phyloP scores from a whole-genome alignment of 1,140 invertebrate genomes.

The Bombyx mori region ASM3026992v2 NC_085115.1:12285501-12286000 shows the following conservation, averaged over 20 bases:
- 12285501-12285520: too few relatives aligned
- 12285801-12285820: constrained; percentile 11
- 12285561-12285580: too few relatives aligned
- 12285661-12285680: constrained; percentile 37
- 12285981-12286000: constrained; percentile 1
- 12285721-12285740: constrained; percentile 26
- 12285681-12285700: constrained; percentile 17
- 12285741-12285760: constrained; percentile 11
- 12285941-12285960: constrained; percentile 24
- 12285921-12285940: constrained; percentile 17
- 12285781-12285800: constrained; percentile 26
- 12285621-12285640: constrained; percentile 72
- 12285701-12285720: constrained; percentile 9
- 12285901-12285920: constrained; percentile 18
- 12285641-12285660: constrained; percentile 60
- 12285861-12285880: constrained; percentile 13
- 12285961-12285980: neutral
- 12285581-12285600: constrained; percentile 19
- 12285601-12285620: constrained; percentile 69
- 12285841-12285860: constrained; percentile 11
- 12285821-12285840: neutral
- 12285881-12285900: constrained; percentile 15
- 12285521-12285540: too few relatives aligned
- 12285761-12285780: constrained; percentile 25
- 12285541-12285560: too few relatives aligned